These are phyloP conservation scores for Callorhinus ursinus DNA, from an alignment of 2,113 vertebrate genomes.

Conservation along the genomic window DNA sequence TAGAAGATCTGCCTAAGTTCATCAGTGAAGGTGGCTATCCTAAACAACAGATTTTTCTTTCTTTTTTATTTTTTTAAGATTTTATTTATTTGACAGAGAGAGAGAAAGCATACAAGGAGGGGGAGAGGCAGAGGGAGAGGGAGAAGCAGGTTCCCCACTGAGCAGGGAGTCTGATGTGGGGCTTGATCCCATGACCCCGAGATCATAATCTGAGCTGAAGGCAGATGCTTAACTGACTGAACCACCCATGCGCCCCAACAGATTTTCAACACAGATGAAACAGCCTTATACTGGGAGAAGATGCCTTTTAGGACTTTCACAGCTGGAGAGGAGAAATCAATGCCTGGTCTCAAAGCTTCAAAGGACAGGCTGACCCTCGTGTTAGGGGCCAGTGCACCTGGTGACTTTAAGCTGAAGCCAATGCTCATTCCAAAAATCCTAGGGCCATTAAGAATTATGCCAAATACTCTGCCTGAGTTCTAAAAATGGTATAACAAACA, in stretches of 20 bases:
- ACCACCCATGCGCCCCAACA: neutral
- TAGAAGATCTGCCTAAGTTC: neutral
- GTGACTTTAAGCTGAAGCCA: neutral
- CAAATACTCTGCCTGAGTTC: neutral
- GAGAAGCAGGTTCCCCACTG: neutral
- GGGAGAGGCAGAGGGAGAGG: neutral
- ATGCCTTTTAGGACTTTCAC: neutral
- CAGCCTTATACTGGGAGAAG: neutral
- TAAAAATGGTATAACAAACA: neutral
- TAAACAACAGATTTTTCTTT: neutral
- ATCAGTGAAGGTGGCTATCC: neutral
- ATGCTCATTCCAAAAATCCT: neutral
- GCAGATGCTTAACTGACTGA: neutral
- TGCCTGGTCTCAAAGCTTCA: neutral
- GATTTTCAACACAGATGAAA: neutral
- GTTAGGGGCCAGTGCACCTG: neutral
- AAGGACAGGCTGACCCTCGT: neutral
- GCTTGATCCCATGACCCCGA: neutral
- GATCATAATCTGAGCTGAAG: neutral
- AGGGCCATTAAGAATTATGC: neutral
- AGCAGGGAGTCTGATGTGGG: neutral
- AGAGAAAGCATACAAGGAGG: neutral
- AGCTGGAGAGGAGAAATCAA: neutral
- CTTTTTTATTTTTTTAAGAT: neutral
- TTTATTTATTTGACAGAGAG: neutral